phyloP scores from a whole-genome alignment of 2,113 vertebrate species.

The Coptodon bakossiorum region DNA sequence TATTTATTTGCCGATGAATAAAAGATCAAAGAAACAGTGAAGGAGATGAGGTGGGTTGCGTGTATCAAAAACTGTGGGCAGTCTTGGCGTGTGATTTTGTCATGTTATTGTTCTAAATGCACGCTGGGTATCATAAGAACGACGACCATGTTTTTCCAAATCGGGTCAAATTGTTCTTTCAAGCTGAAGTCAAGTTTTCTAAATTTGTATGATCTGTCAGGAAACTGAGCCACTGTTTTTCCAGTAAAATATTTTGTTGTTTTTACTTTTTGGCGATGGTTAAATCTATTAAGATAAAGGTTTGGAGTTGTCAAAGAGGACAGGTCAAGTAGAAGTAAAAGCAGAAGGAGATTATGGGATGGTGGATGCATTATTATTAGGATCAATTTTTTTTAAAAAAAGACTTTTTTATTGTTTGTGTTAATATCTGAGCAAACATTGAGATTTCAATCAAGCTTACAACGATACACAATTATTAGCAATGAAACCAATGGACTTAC shows the following conservation, averaged over 20 bases:
- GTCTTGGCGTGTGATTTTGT: neutral
- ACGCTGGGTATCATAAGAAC: neutral
- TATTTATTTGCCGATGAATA: neutral
- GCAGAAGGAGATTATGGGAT: neutral
- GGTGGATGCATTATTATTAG: neutral
- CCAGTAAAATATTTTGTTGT: rapidly evolving
- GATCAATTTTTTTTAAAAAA: too few species aligned
- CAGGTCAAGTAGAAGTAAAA: neutral
- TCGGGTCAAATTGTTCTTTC: neutral
- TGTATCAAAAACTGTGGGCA: neutral
- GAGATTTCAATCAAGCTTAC: neutral
- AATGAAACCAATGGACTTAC: neutral
- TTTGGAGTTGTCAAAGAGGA: neutral
- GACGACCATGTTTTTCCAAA: rapidly evolving
- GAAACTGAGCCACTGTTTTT: neutral
- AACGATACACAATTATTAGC: neutral
- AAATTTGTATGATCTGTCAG: neutral
- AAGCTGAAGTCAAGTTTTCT: neutral
- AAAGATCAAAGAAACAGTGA: neutral
- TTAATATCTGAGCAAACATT: neutral
- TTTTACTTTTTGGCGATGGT: neutral
- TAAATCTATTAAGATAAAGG: neutral
- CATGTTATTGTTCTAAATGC: neutral
- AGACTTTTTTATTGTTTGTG: neutral
- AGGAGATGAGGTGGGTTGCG: neutral